Conservation (phyloP, 2,888 invertebrate genomes). For the Ormyrus nitidulus region DNA sequence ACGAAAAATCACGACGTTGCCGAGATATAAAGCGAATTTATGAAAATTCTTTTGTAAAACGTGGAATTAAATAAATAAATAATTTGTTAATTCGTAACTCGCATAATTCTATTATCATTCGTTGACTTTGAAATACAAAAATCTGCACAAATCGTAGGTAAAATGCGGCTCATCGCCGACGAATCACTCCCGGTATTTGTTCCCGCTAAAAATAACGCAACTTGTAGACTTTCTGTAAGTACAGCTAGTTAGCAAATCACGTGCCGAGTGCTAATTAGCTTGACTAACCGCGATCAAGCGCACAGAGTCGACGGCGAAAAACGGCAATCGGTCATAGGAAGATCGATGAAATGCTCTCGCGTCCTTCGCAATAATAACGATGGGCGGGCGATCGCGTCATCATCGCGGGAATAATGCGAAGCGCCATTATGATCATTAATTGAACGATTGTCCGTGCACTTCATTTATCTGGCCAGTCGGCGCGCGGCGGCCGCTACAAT, state of each 20-base stretch:
- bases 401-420: conserved; percentile 51
- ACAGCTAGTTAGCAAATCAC: background rate
- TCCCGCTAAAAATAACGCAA: background rate
- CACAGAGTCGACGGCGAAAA: conserved; percentile 26
- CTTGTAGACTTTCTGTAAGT: background rate
- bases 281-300: background rate
- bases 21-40: too few species aligned
- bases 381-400: conserved; percentile 43
- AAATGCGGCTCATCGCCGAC: background rate
- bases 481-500: conserved; percentile 17
- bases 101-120: too few species aligned
- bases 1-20: too few species aligned
- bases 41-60: too few species aligned
- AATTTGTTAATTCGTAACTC: too few species aligned
- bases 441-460: conserved; percentile 56
- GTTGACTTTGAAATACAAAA: too few species aligned
- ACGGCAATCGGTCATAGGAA: conserved; percentile 15
- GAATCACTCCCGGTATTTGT: background rate
- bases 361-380: conserved; percentile 45
- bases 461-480: conserved; percentile 51
- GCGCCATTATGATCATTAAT: conserved; percentile 57
- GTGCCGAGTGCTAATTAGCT: conserved; percentile 18
- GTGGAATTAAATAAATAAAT: too few species aligned
- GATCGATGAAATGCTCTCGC: conserved; percentile 38
- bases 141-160: background rate